Evolutionary conservation across 2,113 vertebrate genomes (phyloP).

Genomic region (Clarias magur): DNA sequence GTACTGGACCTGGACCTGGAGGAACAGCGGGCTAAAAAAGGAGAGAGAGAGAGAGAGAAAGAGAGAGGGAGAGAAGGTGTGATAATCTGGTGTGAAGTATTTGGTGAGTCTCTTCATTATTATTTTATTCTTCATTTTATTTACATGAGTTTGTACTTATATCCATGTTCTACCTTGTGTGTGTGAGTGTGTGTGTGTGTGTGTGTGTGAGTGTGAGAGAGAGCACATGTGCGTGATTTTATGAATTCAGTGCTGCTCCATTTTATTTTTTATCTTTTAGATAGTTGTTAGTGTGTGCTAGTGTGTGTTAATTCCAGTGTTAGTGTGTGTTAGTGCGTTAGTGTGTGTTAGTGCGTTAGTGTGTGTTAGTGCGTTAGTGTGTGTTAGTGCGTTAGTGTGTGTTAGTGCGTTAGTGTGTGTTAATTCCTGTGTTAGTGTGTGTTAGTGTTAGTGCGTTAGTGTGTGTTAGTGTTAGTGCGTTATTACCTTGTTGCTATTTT

Average conservation of each 20-base stretch:
- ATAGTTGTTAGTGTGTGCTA: not conserved
- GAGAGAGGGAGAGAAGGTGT: not conserved
- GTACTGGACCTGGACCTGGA: conserved; percentile 35
- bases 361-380: no score
- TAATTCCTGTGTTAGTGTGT: not conserved
- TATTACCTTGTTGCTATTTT: no score
- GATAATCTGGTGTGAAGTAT: not conserved
- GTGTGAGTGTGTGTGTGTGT: not conserved
- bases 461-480: no score
- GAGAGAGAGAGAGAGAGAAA: conserved; percentile 25
- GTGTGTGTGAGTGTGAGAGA: not conserved
- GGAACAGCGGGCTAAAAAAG: conserved; percentile 38
- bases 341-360: no score
- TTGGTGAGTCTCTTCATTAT: not conserved
- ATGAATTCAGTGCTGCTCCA: not conserved
- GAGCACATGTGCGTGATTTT: not conserved
- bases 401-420: no score
- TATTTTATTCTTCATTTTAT: not conserved
- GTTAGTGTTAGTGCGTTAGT: no score
- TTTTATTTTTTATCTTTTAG: not conserved
- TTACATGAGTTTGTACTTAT: not conserved
- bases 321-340: no score
- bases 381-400: no score
- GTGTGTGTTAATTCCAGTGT: no score
- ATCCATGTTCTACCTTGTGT: not conserved